Conservation (phyloP, 2,797 vertebrate genomes). For the Rhinophrynus dorsalis region DNA sequence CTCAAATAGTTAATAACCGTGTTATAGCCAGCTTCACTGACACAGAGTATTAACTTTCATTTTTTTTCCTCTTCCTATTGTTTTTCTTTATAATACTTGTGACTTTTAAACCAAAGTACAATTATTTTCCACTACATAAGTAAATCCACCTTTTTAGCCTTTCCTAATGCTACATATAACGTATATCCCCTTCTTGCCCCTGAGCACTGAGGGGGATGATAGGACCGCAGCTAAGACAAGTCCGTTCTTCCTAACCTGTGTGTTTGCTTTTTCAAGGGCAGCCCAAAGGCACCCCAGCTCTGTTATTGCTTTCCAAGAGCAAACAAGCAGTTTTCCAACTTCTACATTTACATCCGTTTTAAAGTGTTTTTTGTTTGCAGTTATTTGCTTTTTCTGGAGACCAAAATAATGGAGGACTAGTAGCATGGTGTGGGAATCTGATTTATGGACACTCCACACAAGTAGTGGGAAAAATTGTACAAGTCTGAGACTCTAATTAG, state of each 20-base stretch:
- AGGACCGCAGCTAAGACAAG: neutral
- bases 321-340: conserved; percentile 5
- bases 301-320: conserved; percentile 22
- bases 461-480: conserved; percentile 21
- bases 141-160: conserved; percentile 11
- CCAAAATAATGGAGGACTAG: neutral
- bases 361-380: neutral
- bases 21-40: too few relatives aligned
- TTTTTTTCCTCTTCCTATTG: too few relatives aligned
- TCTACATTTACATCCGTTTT: conserved; percentile 33
- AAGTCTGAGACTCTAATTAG: conserved; percentile 30
- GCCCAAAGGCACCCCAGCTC: conserved; percentile 1
- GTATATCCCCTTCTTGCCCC: neutral
- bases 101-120: neutral
- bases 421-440: conserved; percentile 5
- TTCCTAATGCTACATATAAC: conserved; percentile 5
- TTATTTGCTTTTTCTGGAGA: conserved; percentile 30
- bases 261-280: conserved; percentile 29
- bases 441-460: neutral
- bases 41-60: too few relatives aligned
- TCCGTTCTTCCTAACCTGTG: neutral
- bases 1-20: too few relatives aligned
- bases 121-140: neutral
- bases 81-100: neutral
- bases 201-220: neutral